Conservation (phyloP, 2,888 invertebrate genomes). For the Ligdia adustata region DNA sequence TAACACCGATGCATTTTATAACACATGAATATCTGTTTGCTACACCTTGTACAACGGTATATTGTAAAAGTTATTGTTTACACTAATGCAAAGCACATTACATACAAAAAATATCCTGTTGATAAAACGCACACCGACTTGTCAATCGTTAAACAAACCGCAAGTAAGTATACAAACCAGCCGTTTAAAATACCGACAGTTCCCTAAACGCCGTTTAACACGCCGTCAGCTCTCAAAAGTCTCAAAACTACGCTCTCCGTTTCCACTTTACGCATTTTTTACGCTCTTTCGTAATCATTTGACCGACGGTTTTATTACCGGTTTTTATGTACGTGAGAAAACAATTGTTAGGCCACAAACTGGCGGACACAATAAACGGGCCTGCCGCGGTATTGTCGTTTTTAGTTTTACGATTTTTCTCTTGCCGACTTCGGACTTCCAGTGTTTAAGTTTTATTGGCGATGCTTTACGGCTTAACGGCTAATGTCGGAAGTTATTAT, state of each 20-base stretch:
- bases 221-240: background rate
- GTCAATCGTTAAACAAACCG: slow-evolving; percentile 10
- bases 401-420: slow-evolving; percentile 31
- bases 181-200: slow-evolving; percentile 9
- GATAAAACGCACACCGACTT: slow-evolving; percentile 1
- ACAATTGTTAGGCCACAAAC: slow-evolving; percentile 70
- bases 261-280: slow-evolving; percentile 43
- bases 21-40: no score
- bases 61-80: background rate
- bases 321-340: slow-evolving; percentile 70
- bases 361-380: slow-evolving; percentile 35
- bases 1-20: no score
- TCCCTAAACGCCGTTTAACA: slow-evolving; percentile 6
- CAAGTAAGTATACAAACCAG: slow-evolving; percentile 2
- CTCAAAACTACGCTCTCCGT: slow-evolving; percentile 16
- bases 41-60: background rate
- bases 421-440: slow-evolving; percentile 31
- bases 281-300: slow-evolving; percentile 46
- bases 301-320: slow-evolving; percentile 56
- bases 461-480: slow-evolving; percentile 52
- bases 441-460: slow-evolving; percentile 63
- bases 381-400: slow-evolving; percentile 47
- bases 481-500: slow-evolving; percentile 34
- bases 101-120: no score
- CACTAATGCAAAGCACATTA: background rate